Conservation (phyloP, 1,140 invertebrate genomes). For the Brachionus calyciflorus region DNA sequence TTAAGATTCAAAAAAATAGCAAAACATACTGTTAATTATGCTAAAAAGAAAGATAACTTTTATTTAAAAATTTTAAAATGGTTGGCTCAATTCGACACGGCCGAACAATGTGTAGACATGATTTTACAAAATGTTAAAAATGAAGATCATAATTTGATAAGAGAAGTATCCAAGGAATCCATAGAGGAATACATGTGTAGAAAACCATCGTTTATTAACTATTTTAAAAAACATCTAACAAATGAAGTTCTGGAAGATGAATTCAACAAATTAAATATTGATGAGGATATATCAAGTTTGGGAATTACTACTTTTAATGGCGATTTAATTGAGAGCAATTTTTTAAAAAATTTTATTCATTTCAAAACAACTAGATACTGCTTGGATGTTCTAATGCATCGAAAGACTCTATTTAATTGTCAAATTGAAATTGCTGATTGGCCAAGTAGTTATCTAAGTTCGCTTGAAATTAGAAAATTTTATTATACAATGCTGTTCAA, state of each 20-base stretch:
- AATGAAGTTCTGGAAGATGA: not conserved
- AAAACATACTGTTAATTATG: not conserved
- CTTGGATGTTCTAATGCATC: constrained; percentile 33
- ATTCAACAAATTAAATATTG: constrained; percentile 1
- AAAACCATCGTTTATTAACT: not conserved
- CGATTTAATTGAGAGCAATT: not conserved
- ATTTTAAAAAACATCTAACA: constrained; percentile 1
- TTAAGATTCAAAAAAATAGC: not conserved
- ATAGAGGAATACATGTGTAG: not conserved
- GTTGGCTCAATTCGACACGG: constrained; percentile 23
- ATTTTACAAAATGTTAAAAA: constrained; percentile 1
- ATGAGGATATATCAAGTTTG: not conserved
- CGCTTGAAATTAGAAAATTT: not conserved
- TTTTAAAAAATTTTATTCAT: constrained; percentile 24
- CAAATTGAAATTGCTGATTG: constrained; percentile 11
- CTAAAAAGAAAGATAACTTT: constrained; percentile 2
- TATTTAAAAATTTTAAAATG: constrained; percentile 14
- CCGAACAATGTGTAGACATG: not conserved
- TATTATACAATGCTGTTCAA: constrained; percentile 9
- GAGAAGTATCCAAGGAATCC: not conserved
- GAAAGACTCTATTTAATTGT: constrained; percentile 27
- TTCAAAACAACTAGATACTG: constrained; percentile 5
- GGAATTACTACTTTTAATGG: constrained; percentile 1
- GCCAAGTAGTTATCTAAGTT: constrained; percentile 25
- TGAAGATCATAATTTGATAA: not conserved